Percentiles rank a stretch among this genome's conserved stretches.
These are phyloP conservation scores for Vulpes vulpes DNA, from an alignment of 2,113 vertebrate species.

Conservation along the genomic window DNA sequence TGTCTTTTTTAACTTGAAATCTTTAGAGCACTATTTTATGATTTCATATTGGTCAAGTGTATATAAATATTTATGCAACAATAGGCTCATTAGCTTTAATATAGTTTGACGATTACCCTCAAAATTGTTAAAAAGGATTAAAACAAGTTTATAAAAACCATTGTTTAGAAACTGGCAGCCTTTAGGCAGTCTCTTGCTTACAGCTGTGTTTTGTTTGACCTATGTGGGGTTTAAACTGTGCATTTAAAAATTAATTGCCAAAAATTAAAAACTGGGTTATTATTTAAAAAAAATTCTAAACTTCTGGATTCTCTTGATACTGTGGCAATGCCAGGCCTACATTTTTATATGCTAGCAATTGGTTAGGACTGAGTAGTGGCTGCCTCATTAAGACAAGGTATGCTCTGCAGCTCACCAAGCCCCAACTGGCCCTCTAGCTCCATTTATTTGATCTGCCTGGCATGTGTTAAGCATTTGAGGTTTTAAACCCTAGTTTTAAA, in stretches of 20 bases:
- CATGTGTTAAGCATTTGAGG: background rate
- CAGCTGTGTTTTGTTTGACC: background rate
- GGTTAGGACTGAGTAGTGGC: background rate
- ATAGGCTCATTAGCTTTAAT: background rate
- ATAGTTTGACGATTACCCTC: background rate
- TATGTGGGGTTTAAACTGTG: conserved; percentile 30
- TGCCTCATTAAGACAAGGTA: background rate
- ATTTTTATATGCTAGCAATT: background rate
- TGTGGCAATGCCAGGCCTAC: background rate
- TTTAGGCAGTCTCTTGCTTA: background rate
- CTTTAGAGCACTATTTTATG: conserved; percentile 37
- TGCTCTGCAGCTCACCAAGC: background rate
- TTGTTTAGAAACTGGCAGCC: background rate
- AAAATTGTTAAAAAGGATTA: conserved; percentile 7
- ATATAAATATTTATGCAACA: background rate
- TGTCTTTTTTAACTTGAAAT: conserved; percentile 48
- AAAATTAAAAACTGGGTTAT: background rate
- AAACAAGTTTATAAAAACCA: conserved; percentile 2
- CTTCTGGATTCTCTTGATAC: background rate
- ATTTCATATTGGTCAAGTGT: background rate
- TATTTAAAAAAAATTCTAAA: background rate
- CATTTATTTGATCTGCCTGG: background rate
- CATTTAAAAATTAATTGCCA: conserved; percentile 2
- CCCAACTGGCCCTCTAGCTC: background rate
- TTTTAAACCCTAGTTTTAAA: background rate